A percentile compares a stretch with the other conserved stretches of the same genome.
phyloP scores from a whole-genome alignment of 2,113 vertebrate genomes.

The Aegithalos caudatus region DNA sequence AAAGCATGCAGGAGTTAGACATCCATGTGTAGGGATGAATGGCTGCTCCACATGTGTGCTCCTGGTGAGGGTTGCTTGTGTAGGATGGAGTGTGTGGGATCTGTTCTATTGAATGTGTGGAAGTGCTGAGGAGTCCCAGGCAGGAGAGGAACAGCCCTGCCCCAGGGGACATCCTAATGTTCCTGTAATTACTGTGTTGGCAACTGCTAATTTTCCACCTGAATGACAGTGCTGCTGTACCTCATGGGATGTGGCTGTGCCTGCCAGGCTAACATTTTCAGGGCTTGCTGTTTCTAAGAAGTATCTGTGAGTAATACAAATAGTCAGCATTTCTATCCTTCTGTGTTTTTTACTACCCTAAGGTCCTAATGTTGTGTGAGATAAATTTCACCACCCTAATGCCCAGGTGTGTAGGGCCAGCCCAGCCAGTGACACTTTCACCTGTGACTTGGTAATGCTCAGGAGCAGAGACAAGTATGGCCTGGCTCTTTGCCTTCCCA shows the following conservation, averaged over 20 bases:
- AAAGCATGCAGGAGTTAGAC: too few species aligned
- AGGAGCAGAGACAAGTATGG: background rate
- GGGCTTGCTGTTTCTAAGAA: background rate
- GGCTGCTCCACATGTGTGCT: background rate
- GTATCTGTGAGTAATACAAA: background rate
- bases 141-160: background rate
- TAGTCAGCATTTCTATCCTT: background rate
- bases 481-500: background rate
- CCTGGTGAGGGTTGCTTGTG: fast-evolving
- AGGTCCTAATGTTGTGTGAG: background rate
- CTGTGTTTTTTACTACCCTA: background rate
- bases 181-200: background rate
- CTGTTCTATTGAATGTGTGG: fast-evolving
- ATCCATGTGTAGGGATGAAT: background rate
- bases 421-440: background rate
- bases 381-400: background rate
- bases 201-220: background rate
- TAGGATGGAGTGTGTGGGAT: background rate
- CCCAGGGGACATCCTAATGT: background rate
- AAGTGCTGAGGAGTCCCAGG: background rate
- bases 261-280: background rate
- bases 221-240: background rate
- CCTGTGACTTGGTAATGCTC: background rate
- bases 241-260: background rate
- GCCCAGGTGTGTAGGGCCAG: background rate